Evolutionary conservation across 2,888 invertebrate genomes (phyloP).

Genomic region (Brachypalpus laphriformis): DNA sequence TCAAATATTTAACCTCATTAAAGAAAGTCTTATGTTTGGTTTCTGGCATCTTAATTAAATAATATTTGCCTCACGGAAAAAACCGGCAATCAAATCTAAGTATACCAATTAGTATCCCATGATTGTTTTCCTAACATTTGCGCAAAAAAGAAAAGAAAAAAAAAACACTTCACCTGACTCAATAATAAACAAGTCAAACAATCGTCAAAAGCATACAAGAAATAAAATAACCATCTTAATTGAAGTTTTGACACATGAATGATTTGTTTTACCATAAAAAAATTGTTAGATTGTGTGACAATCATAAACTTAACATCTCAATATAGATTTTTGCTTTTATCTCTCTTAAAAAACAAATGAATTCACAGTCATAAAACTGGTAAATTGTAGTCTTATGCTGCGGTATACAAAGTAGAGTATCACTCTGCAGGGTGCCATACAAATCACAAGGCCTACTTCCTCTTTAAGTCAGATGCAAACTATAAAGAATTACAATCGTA

Average conservation of each 20-base stretch:
- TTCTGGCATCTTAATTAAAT: neutral
- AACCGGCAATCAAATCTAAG: constrained; percentile 9
- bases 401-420: neutral
- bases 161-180: constrained; percentile 47
- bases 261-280: neutral
- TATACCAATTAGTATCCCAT: constrained; percentile 57
- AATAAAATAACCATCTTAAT: neutral
- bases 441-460: neutral
- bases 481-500: neutral
- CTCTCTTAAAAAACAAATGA: neutral
- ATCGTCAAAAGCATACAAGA: neutral
- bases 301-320: constrained; percentile 7
- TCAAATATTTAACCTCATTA: constrained; percentile 18
- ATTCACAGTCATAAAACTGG: neutral
- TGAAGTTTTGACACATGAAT: constrained; percentile 24
- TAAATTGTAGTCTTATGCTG: neutral
- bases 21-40: neutral
- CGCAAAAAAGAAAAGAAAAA: constrained; percentile 11
- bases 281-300: neutral
- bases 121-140: constrained; percentile 33
- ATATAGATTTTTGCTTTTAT: neutral
- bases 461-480: neutral
- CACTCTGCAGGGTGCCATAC: neutral
- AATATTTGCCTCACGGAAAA: neutral
- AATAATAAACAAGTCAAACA: constrained; percentile 55